Base-by-base conservation (phyloP, 2,888 invertebrate genomes). In the Sinopyrophorus schimmeli region DNA sequence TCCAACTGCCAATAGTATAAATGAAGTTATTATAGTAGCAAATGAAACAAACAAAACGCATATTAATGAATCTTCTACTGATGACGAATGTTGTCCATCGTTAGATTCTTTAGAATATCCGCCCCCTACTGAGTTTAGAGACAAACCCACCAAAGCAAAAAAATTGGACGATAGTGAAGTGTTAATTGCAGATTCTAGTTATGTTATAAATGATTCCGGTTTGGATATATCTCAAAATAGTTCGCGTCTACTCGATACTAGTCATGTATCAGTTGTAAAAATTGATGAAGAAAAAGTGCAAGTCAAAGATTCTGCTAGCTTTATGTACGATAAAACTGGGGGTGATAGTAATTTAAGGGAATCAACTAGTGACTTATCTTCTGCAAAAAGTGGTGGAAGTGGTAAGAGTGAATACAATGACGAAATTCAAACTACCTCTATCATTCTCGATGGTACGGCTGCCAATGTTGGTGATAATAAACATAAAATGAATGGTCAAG, bases 221-320 rank as follows among this genome's bases (percentile, higher is more conserved):
- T 79, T 84, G 9, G 81, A 80, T 59, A 80, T 81, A 16, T 68
- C 71, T 1, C 67, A 65, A 14, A 68, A 78, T 46, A 75, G 70
- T 56, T 74, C 77, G 12, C 61, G 68, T 30, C 59, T 75, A 15
- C 62, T 82, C 71, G 92, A 92, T 72, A 91, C 89, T 56, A 92
- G 91, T 67, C 92, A 93, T 74, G 92, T 93, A 43, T 92, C 92
- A 0, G 92, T 93, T 47, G 92, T 93, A 52, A 90, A 90, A 16
- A 92, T 93, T 9, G 92, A 92, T 37, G 86, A 87, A 63, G 87
- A 87, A 63, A 76, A 75, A 53, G 86, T 88, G 16, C 84, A 84
- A 67, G 83, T 84, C 3, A 84, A 86, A 60, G 89, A 89, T 72
- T 88, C 88, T 3, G 73, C 72, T 2, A 68, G 69, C 1, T 69